Evolutionary conservation across 2,113 vertebrate genomes (phyloP).

Genomic region (Chaetura pelagica): DNA sequence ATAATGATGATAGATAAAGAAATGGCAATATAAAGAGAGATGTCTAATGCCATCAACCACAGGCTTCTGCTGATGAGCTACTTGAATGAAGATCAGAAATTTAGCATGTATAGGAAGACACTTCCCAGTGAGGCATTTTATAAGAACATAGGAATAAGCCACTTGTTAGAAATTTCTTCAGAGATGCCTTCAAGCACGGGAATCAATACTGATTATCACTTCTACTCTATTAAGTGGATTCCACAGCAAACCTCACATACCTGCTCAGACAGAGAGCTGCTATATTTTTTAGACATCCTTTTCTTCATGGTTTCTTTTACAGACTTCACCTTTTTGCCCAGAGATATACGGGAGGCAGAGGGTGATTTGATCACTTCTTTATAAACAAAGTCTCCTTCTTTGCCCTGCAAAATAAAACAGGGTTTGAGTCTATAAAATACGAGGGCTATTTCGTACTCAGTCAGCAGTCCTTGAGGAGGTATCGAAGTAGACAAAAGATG

Average conservation of each 20-base stretch:
- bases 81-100: constrained; percentile 26
- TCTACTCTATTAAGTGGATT: not conserved
- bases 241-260: constrained; percentile 63
- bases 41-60: not conserved
- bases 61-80: not conserved
- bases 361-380: constrained; percentile 95
- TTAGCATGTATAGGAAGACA: constrained; percentile 21
- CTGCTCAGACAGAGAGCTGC: constrained; percentile 92
- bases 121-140: constrained; percentile 41
- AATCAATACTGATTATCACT: not conserved
- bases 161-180: not conserved
- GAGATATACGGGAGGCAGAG: constrained; percentile 91
- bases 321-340: constrained; percentile 98
- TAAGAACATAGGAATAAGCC: not conserved
- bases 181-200: not conserved
- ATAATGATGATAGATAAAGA: not conserved
- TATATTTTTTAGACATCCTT: constrained; percentile 99
- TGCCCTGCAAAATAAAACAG: constrained; percentile 77
- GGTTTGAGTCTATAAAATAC: not conserved
- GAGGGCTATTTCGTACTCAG: not conserved
- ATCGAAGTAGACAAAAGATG: not conserved
- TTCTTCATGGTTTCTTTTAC: constrained; percentile 99
- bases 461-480: not conserved
- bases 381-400: constrained; percentile 92
- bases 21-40: not conserved